A percentile compares a stretch with the other conserved stretches of the same genome.
Evolutionary conservation across 1,140 invertebrate genomes (phyloP).

Genomic region (Danaus melanippus): DNA sequence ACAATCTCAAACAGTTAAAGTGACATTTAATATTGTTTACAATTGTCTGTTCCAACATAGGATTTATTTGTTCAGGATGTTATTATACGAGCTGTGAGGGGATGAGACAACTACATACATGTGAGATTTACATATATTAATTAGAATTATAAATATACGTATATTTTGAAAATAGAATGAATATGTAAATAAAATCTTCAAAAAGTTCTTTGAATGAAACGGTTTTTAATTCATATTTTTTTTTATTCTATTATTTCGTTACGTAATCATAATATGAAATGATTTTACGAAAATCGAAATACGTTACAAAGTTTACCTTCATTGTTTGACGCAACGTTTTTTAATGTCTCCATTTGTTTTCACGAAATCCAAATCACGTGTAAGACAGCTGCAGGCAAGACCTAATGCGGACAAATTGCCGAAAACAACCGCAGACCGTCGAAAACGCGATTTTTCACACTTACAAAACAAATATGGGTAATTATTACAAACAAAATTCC

Average conservation of each 20-base stretch:
- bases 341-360: slow-evolving; percentile 33
- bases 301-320: too few relatives aligned
- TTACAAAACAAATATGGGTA: slow-evolving; percentile 59
- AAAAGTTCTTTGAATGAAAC: too few relatives aligned
- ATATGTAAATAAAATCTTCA: too few relatives aligned
- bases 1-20: slow-evolving; percentile 15
- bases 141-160: too few relatives aligned
- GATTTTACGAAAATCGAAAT: too few relatives aligned
- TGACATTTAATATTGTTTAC: slow-evolving; percentile 24
- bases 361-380: slow-evolving; percentile 48
- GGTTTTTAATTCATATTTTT: too few relatives aligned
- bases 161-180: too few relatives aligned
- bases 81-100: slow-evolving; percentile 15
- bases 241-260: too few relatives aligned
- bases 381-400: slow-evolving; percentile 46
- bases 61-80: slow-evolving; percentile 38
- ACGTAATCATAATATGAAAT: too few relatives aligned
- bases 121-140: slow-evolving; percentile 5
- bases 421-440: slow-evolving; percentile 58
- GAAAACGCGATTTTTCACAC: slow-evolving; percentile 66
- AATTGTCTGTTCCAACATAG: slow-evolving; percentile 35
- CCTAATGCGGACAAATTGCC: slow-evolving; percentile 59
- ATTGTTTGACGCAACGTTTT: slow-evolving; percentile 7
- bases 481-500: slow-evolving; percentile 31
- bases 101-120: slow-evolving; percentile 9